Evolutionary conservation across 2,888 invertebrate species (phyloP).

Genomic region (Ochlodes sylvanus): DNA sequence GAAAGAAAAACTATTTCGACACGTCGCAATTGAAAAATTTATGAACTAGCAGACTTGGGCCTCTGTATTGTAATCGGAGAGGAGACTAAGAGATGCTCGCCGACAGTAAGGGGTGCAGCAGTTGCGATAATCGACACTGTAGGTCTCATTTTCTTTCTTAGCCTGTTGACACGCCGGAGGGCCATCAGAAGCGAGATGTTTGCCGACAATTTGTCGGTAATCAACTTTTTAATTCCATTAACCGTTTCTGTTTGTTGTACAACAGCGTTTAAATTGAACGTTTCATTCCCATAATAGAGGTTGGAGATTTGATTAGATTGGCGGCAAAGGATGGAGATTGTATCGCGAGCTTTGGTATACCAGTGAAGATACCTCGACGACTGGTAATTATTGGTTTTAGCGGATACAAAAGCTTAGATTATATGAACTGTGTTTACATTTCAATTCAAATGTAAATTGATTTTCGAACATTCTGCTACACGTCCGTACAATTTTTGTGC

Average conservation of each 20-base stretch:
- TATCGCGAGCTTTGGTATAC: conserved; percentile 21
- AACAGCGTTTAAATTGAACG: conserved; percentile 42
- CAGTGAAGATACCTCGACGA: conserved; percentile 19
- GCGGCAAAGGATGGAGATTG: conserved; percentile 10
- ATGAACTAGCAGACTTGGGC: no score
- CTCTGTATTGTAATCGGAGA: no score
- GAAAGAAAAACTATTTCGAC: no score
- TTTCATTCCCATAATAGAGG: conserved; percentile 46
- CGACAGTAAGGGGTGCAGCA: not conserved
- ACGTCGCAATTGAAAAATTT: no score
- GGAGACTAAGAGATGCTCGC: no score
- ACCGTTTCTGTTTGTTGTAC: conserved; percentile 48
- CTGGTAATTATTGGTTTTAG: conserved; percentile 32
- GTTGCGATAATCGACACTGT: not conserved
- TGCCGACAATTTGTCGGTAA: conserved; percentile 63
- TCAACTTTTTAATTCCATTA: conserved; percentile 70
- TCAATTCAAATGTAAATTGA: conserved; percentile 32
- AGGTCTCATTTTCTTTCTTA: conserved; percentile 35
- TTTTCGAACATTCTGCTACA: not conserved
- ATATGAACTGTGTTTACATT: conserved; percentile 19
- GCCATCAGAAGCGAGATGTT: conserved; percentile 59
- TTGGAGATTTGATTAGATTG: conserved; percentile 31
- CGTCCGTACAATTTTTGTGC: no score
- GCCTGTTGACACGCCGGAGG: conserved; percentile 60
- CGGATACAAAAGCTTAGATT: conserved; percentile 11